Conservation (phyloP, 2,888 invertebrate genomes). For the Cryptocephalus primarius region DNA sequence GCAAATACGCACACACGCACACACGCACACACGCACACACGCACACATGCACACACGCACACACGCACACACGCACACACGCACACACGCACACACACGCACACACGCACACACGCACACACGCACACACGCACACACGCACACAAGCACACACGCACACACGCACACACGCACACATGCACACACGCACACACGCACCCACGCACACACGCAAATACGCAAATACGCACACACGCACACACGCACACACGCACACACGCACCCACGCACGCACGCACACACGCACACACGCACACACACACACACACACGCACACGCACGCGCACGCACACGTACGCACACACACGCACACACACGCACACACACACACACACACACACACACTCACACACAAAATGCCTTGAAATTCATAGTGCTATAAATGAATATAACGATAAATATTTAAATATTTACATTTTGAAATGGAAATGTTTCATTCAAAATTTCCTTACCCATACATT, state of each 20-base stretch:
- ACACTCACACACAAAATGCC: not conserved
- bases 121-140: not conserved
- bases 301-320: conserved; percentile 1
- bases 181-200: not conserved
- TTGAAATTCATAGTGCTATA: too few relatives aligned
- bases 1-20: not conserved
- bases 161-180: too few relatives aligned
- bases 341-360: not conserved
- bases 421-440: too few relatives aligned
- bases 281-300: conserved; percentile 1
- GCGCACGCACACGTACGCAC: conserved; percentile 1
- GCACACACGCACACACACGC: conserved; percentile 1
- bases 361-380: conserved; percentile 1
- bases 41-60: conserved; percentile 1
- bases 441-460: too few relatives aligned
- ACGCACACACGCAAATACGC: conserved; percentile 2
- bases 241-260: conserved; percentile 3
- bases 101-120: not conserved
- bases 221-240: conserved; percentile 3
- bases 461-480: too few relatives aligned
- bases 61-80: conserved; percentile 1
- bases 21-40: conserved; percentile 1
- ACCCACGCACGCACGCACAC: conserved; percentile 4
- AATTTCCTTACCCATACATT: too few relatives aligned
- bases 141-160: not conserved